phyloP scores from a whole-genome alignment of 2,797 vertebrate genomes.

The Margarornis squamiger region DNA sequence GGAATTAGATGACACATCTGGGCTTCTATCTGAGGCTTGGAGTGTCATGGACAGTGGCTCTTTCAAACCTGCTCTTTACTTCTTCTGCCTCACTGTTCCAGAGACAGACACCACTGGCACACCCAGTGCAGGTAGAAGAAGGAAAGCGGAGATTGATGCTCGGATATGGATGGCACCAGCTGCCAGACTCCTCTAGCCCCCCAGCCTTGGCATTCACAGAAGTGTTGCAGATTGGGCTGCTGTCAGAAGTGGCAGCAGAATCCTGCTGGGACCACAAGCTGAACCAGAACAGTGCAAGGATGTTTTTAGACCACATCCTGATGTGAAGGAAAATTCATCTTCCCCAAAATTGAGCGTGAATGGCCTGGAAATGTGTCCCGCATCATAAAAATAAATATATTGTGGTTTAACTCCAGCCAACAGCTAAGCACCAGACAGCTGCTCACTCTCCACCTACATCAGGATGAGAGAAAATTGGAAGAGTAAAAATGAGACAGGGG shows the following conservation, averaged over 20 bases:
- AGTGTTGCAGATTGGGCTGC: neutral
- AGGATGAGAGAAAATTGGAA: neutral
- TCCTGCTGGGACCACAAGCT: neutral
- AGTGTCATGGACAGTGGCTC: fast-evolving
- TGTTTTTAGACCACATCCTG: neutral
- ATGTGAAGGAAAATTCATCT: neutral
- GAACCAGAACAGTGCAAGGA: fast-evolving
- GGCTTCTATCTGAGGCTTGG: neutral
- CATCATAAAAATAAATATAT: neutral
- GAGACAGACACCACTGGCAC: neutral
- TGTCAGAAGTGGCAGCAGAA: neutral
- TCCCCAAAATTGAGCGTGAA: neutral
- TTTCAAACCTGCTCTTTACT: neutral
- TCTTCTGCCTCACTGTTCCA: neutral
- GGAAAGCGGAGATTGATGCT: neutral
- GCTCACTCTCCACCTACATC: neutral
- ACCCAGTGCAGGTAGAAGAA: neutral
- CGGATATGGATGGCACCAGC: fast-evolving
- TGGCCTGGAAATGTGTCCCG: neutral
- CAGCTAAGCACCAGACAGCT: neutral
- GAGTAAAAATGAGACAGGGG: neutral
- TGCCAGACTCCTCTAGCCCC: neutral
- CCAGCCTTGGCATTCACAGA: neutral
- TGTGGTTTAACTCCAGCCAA: neutral
- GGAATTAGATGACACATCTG: neutral